A percentile compares a stretch with the other conserved stretches of the same genome.
phyloP scores from a whole-genome alignment of 2,888 invertebrate species.

The Elysia crispata region DNA sequence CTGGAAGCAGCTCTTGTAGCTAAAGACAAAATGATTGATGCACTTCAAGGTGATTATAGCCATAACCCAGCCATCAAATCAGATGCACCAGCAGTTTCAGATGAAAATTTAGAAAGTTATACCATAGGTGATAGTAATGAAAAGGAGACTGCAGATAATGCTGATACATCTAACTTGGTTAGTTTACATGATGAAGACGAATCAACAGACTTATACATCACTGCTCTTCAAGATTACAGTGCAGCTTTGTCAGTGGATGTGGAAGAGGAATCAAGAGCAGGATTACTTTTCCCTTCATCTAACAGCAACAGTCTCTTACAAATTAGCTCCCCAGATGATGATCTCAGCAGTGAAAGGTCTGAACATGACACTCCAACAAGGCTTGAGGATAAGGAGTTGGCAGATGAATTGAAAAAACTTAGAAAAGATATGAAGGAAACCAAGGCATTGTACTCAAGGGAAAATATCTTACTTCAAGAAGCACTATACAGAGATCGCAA shows the following conservation, averaged over 20 bases:
- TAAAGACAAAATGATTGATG: slow-evolving; percentile 32
- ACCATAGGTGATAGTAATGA: no score
- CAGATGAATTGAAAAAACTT: slow-evolving; percentile 65
- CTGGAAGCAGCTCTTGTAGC: slow-evolving; percentile 39
- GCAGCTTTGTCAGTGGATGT: slow-evolving; percentile 7
- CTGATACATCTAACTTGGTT: no score
- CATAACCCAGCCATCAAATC: not conserved
- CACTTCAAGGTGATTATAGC: not conserved
- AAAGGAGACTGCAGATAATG: no score
- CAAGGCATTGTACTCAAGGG: slow-evolving; percentile 66
- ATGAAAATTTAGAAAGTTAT: not conserved
- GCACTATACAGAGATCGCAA: slow-evolving; percentile 62
- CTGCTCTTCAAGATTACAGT: no score
- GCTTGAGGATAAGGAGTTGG: slow-evolving; percentile 64
- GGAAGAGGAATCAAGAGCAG: not conserved
- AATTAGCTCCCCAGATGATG: not conserved
- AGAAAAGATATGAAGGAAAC: slow-evolving; percentile 65
- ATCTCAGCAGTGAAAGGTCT: not conserved
- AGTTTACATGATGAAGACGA: no score
- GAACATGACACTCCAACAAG: slow-evolving; percentile 53
- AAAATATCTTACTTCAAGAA: slow-evolving; percentile 66
- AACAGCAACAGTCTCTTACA: not conserved
- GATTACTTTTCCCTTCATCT: no score
- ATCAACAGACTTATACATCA: no score
- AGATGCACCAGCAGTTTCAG: slow-evolving; percentile 12